Evolutionary conservation across 30 jellyfish, hydroid and myxozoan species (phyloP), one percentile per base, ranked within the genome.

Genomic region (Turritopsis dohrnii): DNA sequence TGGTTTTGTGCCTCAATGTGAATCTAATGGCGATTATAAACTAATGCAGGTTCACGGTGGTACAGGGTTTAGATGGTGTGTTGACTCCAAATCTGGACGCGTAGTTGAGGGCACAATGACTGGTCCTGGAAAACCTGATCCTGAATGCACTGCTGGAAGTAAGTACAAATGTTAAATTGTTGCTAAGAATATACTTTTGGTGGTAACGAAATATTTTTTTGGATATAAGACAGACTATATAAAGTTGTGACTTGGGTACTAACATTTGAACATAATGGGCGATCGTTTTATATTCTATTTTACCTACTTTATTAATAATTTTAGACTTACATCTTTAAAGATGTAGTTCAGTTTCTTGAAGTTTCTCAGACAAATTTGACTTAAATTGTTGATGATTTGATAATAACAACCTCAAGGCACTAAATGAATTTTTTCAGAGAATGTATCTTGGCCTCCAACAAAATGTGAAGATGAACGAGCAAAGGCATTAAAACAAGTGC

Each of bases 1-100:
- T 71, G 30, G 53, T 21, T 71, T 29, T 82, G 19, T 82, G 3
- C 89, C 89, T 22, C 74, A 25, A 30, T 82, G 89, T 66, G 60
- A 52, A 60, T 9, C 71, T 8, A 28, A 65, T 82, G 89, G 89
- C 3, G 24, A 25, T 25, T 82, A 82, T 29, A 53, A 66, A 82
- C 86, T 65, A 72, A 65, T 82, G 25, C 89, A 82, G 31, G 71
- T 26, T 8, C 81, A 80, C 53, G 83, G 86, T 29, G 18, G 72
- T 26, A 65, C 83, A 17, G 89, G 89, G 13, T 13, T 21, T 21
- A 25, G 71, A 20, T 82, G 89, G 89, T 82, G 89, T 82, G 89
- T 82, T 31, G 83, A 82, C 89, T 26, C 52, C 23, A 25, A 82
- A 21, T 20, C 75, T 23, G 89, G 89, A n/a, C 66, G 22, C 26